Evolutionary conservation across 2,113 vertebrate genomes (phyloP).

Genomic region (Clupea harengus): DNA sequence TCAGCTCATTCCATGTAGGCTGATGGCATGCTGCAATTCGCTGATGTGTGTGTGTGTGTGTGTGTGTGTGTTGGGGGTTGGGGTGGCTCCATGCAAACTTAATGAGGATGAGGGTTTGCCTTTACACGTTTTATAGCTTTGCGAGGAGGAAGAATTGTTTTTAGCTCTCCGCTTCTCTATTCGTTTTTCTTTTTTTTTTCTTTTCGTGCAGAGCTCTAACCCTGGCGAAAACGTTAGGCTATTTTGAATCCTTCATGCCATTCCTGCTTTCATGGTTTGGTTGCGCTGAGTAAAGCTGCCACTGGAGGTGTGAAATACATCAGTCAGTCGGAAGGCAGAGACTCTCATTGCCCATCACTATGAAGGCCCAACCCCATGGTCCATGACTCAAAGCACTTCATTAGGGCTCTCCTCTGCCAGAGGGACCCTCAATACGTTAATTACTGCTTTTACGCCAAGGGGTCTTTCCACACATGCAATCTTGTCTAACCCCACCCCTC

Average conservation of each 20-base stretch:
- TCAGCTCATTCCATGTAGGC: not conserved
- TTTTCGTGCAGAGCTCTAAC: not conserved
- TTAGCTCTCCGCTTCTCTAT: not conserved
- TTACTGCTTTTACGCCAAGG: not conserved
- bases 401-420: not conserved
- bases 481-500: not conserved
- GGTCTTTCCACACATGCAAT: conserved; percentile 5
- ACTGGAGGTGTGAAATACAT: not conserved
- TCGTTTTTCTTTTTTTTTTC: not conserved
- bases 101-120: conserved; percentile 4
- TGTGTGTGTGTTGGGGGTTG: not conserved
- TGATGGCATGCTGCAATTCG: not conserved
- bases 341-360: not conserved
- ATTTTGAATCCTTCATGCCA: not conserved
- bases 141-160: not conserved
- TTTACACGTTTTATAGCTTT: not conserved
- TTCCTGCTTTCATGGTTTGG: not conserved
- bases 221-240: not conserved
- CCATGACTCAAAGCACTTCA: not conserved
- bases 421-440: not conserved
- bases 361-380: not conserved
- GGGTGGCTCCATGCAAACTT: conserved; percentile 15
- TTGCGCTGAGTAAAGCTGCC: not conserved
- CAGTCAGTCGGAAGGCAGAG: not conserved
- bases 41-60: not conserved